These are phyloP conservation scores for Crepidodera aurea DNA, from an alignment of 2,888 invertebrate species.

Conservation along the genomic window DNA sequence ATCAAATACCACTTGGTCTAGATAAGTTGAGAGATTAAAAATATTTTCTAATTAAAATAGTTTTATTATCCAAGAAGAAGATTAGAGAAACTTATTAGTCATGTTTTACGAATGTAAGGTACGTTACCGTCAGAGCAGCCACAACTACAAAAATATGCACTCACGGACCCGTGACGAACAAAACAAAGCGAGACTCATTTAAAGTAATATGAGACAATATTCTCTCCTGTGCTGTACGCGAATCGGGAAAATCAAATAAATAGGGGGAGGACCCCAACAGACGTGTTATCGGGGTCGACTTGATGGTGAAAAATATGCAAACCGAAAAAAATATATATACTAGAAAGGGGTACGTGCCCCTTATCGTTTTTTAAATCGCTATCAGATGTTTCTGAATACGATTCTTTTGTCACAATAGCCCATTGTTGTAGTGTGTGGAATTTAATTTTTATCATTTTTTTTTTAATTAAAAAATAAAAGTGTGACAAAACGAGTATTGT, in stretches of 20 bases:
- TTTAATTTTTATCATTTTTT: no score
- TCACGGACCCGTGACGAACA: constrained; percentile 42
- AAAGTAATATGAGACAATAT: constrained; percentile 41
- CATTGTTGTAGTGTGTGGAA: no score
- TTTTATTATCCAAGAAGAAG: no score
- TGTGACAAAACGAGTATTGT: no score
- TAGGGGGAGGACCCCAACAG: constrained; percentile 31
- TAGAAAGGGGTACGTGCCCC: constrained; percentile 8
- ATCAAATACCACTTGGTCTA: no score
- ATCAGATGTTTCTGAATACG: background rate
- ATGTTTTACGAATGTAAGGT: no score
- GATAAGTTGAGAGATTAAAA: no score
- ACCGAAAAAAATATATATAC: background rate
- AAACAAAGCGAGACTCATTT: constrained; percentile 44
- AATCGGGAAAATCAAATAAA: constrained; percentile 41
- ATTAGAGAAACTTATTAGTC: no score
- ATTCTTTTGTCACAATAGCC: no score
- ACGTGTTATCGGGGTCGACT: background rate
- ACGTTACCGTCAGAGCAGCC: constrained; percentile 6
- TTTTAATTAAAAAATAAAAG: no score
- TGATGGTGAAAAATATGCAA: background rate
- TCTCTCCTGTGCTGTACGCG: constrained; percentile 32
- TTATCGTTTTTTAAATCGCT: constrained; percentile 1
- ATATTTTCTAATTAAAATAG: no score
- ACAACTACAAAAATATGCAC: constrained; percentile 42